Evolutionary conservation across 2,888 invertebrate species (phyloP).

Genomic region (Oxycera nigricornis): DNA sequence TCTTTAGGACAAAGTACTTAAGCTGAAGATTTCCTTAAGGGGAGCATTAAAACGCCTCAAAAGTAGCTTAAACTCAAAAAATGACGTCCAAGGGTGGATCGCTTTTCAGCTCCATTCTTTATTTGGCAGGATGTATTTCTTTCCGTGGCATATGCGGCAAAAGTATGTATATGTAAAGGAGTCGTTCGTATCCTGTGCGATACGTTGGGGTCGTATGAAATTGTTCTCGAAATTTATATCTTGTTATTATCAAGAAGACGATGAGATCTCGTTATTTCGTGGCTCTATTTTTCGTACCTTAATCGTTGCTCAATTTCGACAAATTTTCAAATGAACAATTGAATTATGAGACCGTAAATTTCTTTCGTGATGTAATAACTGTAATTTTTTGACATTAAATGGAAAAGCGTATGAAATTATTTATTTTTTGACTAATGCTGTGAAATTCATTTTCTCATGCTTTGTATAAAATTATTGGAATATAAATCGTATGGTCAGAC

Average conservation of each 20-base stretch:
- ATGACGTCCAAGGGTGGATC: slow-evolving; percentile 17
- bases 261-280: slow-evolving; percentile 42
- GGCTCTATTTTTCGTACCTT: slow-evolving; percentile 33
- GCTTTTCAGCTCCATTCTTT: slow-evolving; percentile 35
- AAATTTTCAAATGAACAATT: slow-evolving; percentile 30
- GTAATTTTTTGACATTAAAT: slow-evolving; percentile 36
- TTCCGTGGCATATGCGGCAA: background rate
- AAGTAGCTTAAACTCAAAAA: slow-evolving; percentile 36
- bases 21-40: slow-evolving; percentile 37
- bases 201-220: slow-evolving; percentile 42
- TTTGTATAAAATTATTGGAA: no score
- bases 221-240: slow-evolving; percentile 47
- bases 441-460: no score
- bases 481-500: no score
- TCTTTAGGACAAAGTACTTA: slow-evolving; percentile 45
- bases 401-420: background rate
- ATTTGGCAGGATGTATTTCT: background rate
- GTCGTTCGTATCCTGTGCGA: background rate
- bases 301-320: slow-evolving; percentile 27
- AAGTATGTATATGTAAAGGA: background rate
- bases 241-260: slow-evolving; percentile 46
- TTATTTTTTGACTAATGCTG: background rate
- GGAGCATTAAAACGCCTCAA: slow-evolving; percentile 37
- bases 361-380: slow-evolving; percentile 46
- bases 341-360: slow-evolving; percentile 46